Base-by-base conservation (phyloP, 2,113 vertebrate species). In the Ondatra zibethicus region DNA sequence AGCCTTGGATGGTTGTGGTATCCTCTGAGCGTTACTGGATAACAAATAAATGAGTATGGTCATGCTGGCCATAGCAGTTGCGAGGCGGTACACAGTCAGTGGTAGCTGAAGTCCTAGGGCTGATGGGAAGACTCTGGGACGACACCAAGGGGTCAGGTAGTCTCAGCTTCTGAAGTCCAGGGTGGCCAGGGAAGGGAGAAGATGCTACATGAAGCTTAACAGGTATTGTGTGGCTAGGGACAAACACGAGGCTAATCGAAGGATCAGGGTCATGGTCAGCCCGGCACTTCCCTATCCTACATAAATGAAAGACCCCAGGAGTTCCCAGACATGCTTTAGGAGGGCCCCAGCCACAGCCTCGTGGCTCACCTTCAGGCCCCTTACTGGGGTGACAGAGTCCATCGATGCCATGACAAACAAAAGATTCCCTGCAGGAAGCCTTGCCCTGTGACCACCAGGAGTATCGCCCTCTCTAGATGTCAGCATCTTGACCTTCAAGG, bases 241-340 rank as follows among this genome's bases (percentile, higher is more conserved):
- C 11, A 25, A 33, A 17, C 50, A 10, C 80, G 10, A n/a, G n/a
- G 47, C 45, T 1, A 39, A 19, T 0, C 0, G 1, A 31, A 10
- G 55, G 55, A 29, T 27, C 5, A 36, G 52, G 23, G 6, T 1
- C 52, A 9, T 0, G 2, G 82, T 39, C 52, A 50, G 7, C 11
- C 45, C 19, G 33, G 36, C 0, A 0, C 4, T 13, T n/a, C 42
- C 58, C 29, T 14, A 8, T n/a, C 13, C 42, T 42, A 31, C 4
- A 0, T 0, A 19, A 17, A 39, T 5, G 61, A 78, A 89, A 81
- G 91, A 27, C 33, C 36, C 36, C 27, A 1, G 68, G 17, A 19
- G 4, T 55, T 29, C 55, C n/a, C 55, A 84, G 81, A 61, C 21
- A 23, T 13, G 55, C 27, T 19, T 27, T 29, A 5, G 55, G 39